Evolutionary conservation across 2,113 vertebrate species (phyloP), one percentile per base, ranked within the genome.

Genomic region (Coryphaenoides rupestris): DNA sequence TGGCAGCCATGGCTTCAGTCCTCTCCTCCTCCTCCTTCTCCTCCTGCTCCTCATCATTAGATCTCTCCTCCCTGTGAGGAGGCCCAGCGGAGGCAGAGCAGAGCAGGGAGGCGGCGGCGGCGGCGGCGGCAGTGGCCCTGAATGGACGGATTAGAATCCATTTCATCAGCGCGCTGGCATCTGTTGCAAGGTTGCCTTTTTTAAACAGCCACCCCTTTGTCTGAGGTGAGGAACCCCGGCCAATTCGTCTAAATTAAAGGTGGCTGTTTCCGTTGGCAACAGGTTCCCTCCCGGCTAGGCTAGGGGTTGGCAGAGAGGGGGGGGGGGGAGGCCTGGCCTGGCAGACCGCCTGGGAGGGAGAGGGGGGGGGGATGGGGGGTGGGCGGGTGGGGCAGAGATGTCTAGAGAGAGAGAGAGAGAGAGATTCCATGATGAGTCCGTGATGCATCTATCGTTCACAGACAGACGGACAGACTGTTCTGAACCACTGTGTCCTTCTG

Each of bases 201-300:
- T 74, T 58, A 81, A 84, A 86, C 84, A 85, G 78, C 78, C 55
- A 63, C 58, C 6, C 78, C 81, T 84, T 86, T 85, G 83, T 85
- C 79, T 77, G 67, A 76, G 72, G 58, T 2, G 0, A 81, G 78
- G 84, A 22, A 85, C 83, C 84, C 84, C 71, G 64, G 79, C 66
- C 61, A 21, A 68, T 78, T 70, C 58, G 55, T 60, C 62, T 74
- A 72, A 80, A 76, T 78, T 69, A 69, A 63, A 75, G 69, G 74
- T 57, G 62, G 71, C 67, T 75, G 69, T 84, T 82, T 79, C 74
- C 70, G 65, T 65, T 75, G 75, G 74, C 79, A 75, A 40, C 62
- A 21, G 58, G 57, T 46, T 61, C 33, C 66, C 55, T n/a, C n/a
- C n/a, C n/a, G n/a, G n/a, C n/a, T n/a, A n/a, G 59, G 72, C 66